Base-by-base conservation (phyloP, 2,888 invertebrate species). In the Ormyrus thymus region DNA sequence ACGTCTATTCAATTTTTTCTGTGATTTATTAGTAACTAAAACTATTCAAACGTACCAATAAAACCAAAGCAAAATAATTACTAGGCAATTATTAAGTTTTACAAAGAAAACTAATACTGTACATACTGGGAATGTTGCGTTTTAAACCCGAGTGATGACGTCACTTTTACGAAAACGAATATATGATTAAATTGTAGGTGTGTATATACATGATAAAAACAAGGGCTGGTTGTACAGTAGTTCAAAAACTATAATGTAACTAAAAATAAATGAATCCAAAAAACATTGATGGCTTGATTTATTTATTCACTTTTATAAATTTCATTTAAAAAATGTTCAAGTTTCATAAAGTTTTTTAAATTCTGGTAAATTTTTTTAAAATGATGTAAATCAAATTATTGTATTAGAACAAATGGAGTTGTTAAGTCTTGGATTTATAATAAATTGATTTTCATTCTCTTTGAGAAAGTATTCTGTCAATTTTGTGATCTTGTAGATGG, bases 211-310 rank as follows among this genome's bases (percentile, higher is more conserved):
- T 53, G 75, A 79, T 79, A 62, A 72, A 59, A 73, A 69, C 65
- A 73, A 72, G 58, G 15, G 61, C 55, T 80, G 68, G 46, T 71
- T 80, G 76, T 69, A 80, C 71, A 69, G 70, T 73, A 76, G 80
- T 76, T 73, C 50, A 69, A 59, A 69, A 51, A 72, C 53, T 75
- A 76, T 59, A 43, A 64, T 76, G 76, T 76, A 76, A 81, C 79
- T 59, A 73, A 83, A 64, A 82, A 81, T 62, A 80, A 77, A 77
- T 70, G 76, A 75, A 65, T 58, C 53, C 29, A 72, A 29, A n/a
- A 76, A 68, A 58, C 48, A 62, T 53, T 56, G 29, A 29, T 58
- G 6, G 7, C 29, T 29, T 10, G 7, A 29, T 68, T 71, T 72
- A 68, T 69, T 62, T 69, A 64, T 56, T 43, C 3, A 29, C 29